phyloP scores from a whole-genome alignment of 1,140 invertebrate genomes.

The Pogonomyrmex californicus region DNA sequence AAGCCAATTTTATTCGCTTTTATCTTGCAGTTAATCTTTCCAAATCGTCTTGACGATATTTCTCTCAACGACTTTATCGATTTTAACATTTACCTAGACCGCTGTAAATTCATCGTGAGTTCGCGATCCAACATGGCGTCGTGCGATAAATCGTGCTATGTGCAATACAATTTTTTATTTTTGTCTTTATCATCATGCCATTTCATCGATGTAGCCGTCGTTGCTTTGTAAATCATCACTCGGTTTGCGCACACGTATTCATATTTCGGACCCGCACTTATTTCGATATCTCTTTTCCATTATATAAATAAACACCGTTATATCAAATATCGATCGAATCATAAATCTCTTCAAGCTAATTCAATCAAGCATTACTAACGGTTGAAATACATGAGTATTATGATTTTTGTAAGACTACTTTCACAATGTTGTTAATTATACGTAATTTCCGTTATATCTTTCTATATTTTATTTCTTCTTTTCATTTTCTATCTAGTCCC shows the following conservation, averaged over 20 bases:
- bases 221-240: constrained; percentile 58
- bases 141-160: constrained; percentile 47
- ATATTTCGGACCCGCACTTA: constrained; percentile 28
- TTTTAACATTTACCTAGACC: constrained; percentile 48
- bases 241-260: constrained; percentile 13
- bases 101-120: constrained; percentile 24
- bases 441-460: neutral
- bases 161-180: constrained; percentile 30
- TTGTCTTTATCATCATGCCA: constrained; percentile 49
- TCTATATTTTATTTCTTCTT: neutral
- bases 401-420: neutral
- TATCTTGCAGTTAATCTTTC: constrained; percentile 26
- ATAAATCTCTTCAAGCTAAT: neutral
- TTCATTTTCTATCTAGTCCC: neutral
- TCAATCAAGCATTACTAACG: neutral
- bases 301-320: constrained; percentile 1
- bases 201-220: constrained; percentile 18
- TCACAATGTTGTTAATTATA: neutral
- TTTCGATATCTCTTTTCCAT: constrained; percentile 20
- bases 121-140: constrained; percentile 24
- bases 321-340: neutral
- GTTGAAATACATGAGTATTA: neutral
- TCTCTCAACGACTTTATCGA: constrained; percentile 45
- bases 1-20: constrained; percentile 9
- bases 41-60: constrained; percentile 11